Evolutionary conservation across 1,140 invertebrate species (phyloP).

Genomic region (Lepidurus packardi): DNA sequence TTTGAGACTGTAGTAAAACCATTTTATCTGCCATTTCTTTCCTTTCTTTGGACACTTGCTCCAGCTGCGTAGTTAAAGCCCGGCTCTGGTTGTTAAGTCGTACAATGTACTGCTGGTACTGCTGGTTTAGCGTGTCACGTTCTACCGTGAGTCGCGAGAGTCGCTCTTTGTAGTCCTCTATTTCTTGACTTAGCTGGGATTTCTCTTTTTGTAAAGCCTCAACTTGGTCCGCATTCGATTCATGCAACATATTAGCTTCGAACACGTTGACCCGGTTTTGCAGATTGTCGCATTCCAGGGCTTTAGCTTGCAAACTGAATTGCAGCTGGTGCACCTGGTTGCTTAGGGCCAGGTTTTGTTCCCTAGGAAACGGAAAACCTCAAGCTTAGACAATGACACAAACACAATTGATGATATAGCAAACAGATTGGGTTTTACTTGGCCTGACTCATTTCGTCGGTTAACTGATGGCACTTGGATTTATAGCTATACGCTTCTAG

Average conservation of each 20-base stretch:
- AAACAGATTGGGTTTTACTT: background rate
- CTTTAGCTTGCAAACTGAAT: slow-evolving; percentile 22
- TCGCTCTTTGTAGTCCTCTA: slow-evolving; percentile 24
- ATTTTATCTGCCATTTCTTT: background rate
- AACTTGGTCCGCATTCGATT: slow-evolving; percentile 26
- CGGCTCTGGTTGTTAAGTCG: slow-evolving; percentile 30
- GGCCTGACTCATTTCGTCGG: background rate
- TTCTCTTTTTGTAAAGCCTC: slow-evolving; percentile 29
- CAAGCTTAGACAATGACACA: slow-evolving; percentile 1
- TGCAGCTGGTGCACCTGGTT: background rate
- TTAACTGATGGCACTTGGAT: background rate
- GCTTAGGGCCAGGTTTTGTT: background rate
- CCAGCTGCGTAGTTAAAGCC: slow-evolving; percentile 29
- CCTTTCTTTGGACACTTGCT: background rate
- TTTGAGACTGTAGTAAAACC: background rate
- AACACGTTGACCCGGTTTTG: slow-evolving; percentile 3
- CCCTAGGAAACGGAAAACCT: slow-evolving; percentile 16
- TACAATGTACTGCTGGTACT: slow-evolving; percentile 34
- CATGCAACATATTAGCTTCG: slow-evolving; percentile 24
- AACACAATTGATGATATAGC: background rate
- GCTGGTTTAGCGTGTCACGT: slow-evolving; percentile 30
- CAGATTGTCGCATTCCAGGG: background rate
- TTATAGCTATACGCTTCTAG: background rate
- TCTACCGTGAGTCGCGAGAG: slow-evolving; percentile 7
- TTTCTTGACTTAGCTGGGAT: slow-evolving; percentile 27